Evolutionary conservation across 1,140 invertebrate genomes (phyloP).

Genomic region (Pseudoatta argentina): DNA sequence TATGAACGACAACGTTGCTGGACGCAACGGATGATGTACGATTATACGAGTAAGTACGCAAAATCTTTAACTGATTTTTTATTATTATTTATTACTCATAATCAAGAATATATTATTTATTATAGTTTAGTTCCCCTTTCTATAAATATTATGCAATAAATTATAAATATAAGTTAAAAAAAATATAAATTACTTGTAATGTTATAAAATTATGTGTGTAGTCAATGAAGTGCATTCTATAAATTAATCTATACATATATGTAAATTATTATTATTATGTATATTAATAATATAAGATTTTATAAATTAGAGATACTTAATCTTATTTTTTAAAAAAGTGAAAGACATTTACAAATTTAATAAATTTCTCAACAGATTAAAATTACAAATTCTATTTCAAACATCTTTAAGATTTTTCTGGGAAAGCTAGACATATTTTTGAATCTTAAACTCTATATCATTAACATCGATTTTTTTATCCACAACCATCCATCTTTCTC

Average conservation of each 20-base stretch:
- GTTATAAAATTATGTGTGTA: too few species aligned
- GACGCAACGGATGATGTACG: constrained; percentile 65
- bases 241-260: not conserved
- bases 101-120: not conserved
- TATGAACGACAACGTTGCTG: constrained; percentile 69
- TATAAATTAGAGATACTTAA: not conserved
- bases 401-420: not conserved
- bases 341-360: not conserved
- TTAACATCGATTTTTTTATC: constrained; percentile 39
- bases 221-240: not conserved
- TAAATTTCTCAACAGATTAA: not conserved
- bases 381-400: not conserved
- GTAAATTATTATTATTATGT: too few species aligned
- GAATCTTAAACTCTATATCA: not conserved
- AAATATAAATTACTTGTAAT: too few species aligned
- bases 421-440: not conserved
- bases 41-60: constrained; percentile 68
- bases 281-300: not conserved
- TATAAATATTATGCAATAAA: not conserved
- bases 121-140: not conserved
- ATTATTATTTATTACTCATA: not conserved
- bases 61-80: not conserved
- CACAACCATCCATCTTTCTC: constrained; percentile 40
- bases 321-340: not conserved
- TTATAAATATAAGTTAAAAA: not conserved